phyloP scores from a whole-genome alignment of 2,888 invertebrate species.

The Scaptomyza cyrtandrae region DNA sequence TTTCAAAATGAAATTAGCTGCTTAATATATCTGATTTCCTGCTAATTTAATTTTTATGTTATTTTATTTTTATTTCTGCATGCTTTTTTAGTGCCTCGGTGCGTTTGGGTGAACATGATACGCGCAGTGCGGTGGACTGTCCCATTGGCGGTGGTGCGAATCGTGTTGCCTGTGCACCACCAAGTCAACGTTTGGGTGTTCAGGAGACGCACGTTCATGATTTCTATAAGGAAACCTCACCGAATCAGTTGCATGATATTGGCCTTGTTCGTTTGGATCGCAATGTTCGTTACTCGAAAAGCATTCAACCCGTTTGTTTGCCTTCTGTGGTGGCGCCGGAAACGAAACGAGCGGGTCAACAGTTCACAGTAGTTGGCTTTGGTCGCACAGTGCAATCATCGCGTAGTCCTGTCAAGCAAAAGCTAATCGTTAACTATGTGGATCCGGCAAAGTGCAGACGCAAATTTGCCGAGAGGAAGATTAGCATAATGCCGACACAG shows the following conservation, averaged over 20 bases:
- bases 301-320: slow-evolving; percentile 87
- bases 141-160: slow-evolving; percentile 75
- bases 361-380: slow-evolving; percentile 87
- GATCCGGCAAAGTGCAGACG: slow-evolving; percentile 85
- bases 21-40: slow-evolving; percentile 44
- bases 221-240: slow-evolving; percentile 86
- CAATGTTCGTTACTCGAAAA: slow-evolving; percentile 86
- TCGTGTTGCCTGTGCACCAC: slow-evolving; percentile 85
- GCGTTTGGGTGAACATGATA: slow-evolving; percentile 82
- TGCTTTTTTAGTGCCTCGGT: slow-evolving; percentile 74
- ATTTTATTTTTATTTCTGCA: slow-evolving; percentile 7
- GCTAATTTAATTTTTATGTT: slow-evolving; percentile 18
- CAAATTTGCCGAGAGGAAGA: slow-evolving; percentile 73
- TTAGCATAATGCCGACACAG: slow-evolving; percentile 84
- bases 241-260: slow-evolving; percentile 89
- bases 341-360: slow-evolving; percentile 54
- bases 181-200: slow-evolving; percentile 86
- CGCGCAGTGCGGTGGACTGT: slow-evolving; percentile 72
- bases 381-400: slow-evolving; percentile 85
- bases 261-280: slow-evolving; percentile 88
- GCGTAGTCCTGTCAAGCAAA: slow-evolving; percentile 86
- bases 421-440: slow-evolving; percentile 85
- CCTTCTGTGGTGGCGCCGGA: slow-evolving; percentile 83
- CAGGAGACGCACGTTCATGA: slow-evolving; percentile 88
- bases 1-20: slow-evolving; percentile 67